Evolutionary conservation across 1,140 invertebrate species (phyloP).

Genomic region (Pectinophora gossypiella): DNA sequence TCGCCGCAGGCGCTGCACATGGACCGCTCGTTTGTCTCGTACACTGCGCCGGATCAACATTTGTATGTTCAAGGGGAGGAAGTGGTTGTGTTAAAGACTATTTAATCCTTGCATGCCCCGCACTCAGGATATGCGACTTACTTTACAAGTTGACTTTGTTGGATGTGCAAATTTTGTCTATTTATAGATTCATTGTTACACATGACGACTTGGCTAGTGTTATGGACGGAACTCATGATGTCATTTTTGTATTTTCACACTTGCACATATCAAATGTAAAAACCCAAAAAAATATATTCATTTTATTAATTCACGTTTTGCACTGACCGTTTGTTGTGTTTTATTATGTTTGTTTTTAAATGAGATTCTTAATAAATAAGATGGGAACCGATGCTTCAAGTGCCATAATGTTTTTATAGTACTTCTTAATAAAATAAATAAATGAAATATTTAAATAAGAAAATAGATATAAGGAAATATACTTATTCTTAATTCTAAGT

Average conservation of each 20-base stretch:
- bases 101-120: conserved; percentile 17
- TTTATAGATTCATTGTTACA: neutral
- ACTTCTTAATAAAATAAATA: conserved; percentile 20
- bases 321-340: conserved; percentile 42
- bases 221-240: conserved; percentile 21
- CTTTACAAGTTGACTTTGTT: neutral
- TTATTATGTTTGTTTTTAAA: too few relatives aligned
- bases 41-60: conserved; percentile 48
- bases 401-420: conserved; percentile 46
- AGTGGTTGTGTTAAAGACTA: conserved; percentile 49
- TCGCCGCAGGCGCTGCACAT: conserved; percentile 38
- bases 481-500: neutral
- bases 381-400: conserved; percentile 49
- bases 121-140: too few relatives aligned
- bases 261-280: conserved; percentile 38
- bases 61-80: conserved; percentile 57
- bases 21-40: conserved; percentile 46
- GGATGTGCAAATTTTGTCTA: neutral
- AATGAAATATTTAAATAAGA: conserved; percentile 21
- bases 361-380: too few relatives aligned
- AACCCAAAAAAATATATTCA: conserved; percentile 39
- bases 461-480: conserved; percentile 19
- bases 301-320: conserved; percentile 26
- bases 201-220: conserved; percentile 37
- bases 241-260: conserved; percentile 26